Evolutionary conservation across 2,888 invertebrate genomes (phyloP), one percentile per base, ranked within the genome.

Genomic region (Agrypnus murinus): DNA sequence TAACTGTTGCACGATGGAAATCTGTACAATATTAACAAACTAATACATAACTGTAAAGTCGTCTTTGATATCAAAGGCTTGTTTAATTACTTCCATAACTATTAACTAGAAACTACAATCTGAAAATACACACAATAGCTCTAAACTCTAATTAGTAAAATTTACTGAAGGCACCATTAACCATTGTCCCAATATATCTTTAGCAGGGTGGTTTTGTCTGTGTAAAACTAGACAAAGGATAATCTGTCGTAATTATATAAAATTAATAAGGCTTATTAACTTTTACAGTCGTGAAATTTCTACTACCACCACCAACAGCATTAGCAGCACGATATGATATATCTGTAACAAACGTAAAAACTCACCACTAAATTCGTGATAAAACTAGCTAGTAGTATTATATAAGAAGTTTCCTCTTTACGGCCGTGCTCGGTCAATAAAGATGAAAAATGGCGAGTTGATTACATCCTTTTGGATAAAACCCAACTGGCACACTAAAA

Each of bases 111-210:
- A 68, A 68, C 62, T 68, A 55, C 63, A 68, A 68, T 63, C 62
- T 55, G 68, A 68, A 68, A 68, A 68, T 32, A 48, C 34, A 62
- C 48, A 68, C 68, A 68, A 68, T 68, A 62, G 68, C 38, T 19
- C 46, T 53, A 53, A 68, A 63, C 55, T 68, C 63, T 63, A 68
- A 68, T 68, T 68, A 68, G 62, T 34, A 62, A 62, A 68, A 68
- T 68, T 63, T 63, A 45, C 36, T 55, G 32, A 63, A 68, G 46
- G 57, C 63, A 45, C 55, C 55, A 57, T 68, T 68, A 68, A 55
- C 57, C 65, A 43, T 65, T 38, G 53, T 34, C 32, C 48, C 8
- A 15, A 36, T 55, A 17, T 36, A 36, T 55, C 55, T 55, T 53
- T n/a, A n/a, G n/a, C 10, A 31, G 55, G 6, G 12, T 34, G 36